Base-by-base conservation (phyloP, 2,888 invertebrate genomes). In the Pseudeuparius sepicola region DNA sequence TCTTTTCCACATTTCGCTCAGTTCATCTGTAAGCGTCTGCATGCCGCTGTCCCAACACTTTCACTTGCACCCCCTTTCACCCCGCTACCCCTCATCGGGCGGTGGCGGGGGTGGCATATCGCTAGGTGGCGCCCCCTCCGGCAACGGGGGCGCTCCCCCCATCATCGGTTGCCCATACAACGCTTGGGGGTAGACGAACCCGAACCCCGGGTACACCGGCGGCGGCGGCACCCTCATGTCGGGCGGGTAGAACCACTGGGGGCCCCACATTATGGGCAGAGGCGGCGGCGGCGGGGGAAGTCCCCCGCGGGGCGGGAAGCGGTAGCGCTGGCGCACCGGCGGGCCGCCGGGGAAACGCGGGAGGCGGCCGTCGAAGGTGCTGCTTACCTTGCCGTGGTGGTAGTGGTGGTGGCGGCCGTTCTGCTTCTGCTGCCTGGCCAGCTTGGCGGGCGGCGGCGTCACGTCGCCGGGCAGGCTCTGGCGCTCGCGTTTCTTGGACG, bases 51-150 rank as follows among this genome's bases (percentile, higher is more conserved):
- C n/a, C n/a, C n/a, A n/a, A n/a, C n/a, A n/a, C n/a, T n/a, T n/a
- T n/a, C n/a, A n/a, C n/a, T n/a, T n/a, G n/a, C n/a, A n/a, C n/a
- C n/a, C n/a, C n/a, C n/a, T n/a, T n/a, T 13, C 12, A 28, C 14
- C 15, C 24, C 17, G 24, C 31, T 40, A 42, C 38, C 24, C 10
- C 40, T 41, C 50, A 37, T 57, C 57, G 14, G 64, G 65, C n/a
- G 67, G 73, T 24, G 76, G 78, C 9, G 75, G 75, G 13, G 76
- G 77, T 4, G 75, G 73, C 32, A 66, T 64, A 25, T 67, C 65
- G 26, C 9, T 20, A 2, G 76, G 77, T 17, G 75, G 75, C 6
- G 75, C 74, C 46, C 68, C 71, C 34, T 62, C 60, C 3, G 73
- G 74, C 44, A 71, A 59, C 0, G 73, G 73, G 31, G 62, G 66